phyloP scores from a whole-genome alignment of 1,140 invertebrate genomes.

The Phthorimaea operculella region DNA sequence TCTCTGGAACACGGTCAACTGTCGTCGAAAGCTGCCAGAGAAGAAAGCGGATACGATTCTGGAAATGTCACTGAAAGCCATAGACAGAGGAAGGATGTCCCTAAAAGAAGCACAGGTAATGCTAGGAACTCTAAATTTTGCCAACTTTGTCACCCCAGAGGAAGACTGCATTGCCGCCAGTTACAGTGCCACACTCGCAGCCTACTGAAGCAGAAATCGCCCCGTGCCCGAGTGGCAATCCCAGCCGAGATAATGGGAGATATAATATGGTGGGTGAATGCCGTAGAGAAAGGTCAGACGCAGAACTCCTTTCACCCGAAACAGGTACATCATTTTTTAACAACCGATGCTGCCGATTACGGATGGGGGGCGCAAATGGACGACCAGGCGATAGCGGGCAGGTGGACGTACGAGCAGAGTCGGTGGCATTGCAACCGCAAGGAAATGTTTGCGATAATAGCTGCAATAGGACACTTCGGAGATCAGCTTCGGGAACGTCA shows the following conservation, averaged over 20 bases:
- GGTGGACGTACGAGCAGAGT: background rate
- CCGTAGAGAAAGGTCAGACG: too few relatives aligned
- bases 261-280: too few relatives aligned
- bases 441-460: background rate
- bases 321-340: background rate
- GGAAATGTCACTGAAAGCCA: background rate
- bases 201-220: background rate
- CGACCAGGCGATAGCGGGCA: background rate
- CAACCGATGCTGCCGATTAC: conserved; percentile 13
- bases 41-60: background rate
- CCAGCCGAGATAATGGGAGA: too few relatives aligned
- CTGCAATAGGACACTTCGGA: background rate
- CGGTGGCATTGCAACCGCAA: background rate
- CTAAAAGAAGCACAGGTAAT: background rate
- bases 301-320: too few relatives aligned
- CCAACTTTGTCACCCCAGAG: conserved; percentile 59
- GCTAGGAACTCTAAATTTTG: conserved; percentile 5
- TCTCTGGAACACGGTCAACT: background rate
- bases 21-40: background rate
- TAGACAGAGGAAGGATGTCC: background rate
- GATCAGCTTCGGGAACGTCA: background rate
- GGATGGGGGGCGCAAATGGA: background rate
- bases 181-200: conserved; percentile 8
- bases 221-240: too few relatives aligned
- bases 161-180: conserved; percentile 29